Evolutionary conservation across 2,888 invertebrate genomes (phyloP).

Genomic region (Stenodema calcarata): DNA sequence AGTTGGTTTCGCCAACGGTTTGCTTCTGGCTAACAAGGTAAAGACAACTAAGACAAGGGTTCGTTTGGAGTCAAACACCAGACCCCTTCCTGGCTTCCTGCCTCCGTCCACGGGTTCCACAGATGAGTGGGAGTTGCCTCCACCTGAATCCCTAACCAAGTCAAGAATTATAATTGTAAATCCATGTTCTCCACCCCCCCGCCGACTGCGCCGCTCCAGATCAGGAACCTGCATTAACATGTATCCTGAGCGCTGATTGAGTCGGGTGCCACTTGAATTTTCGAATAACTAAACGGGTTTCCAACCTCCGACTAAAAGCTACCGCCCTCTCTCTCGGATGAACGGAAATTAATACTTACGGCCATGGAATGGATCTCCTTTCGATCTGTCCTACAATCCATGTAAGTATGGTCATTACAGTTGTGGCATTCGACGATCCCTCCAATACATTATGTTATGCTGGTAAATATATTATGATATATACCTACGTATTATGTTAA

Average conservation of each 20-base stretch:
- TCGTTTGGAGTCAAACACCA: conserved; percentile 21
- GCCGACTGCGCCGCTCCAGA: neutral
- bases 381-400: no score
- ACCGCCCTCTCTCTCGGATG: neutral
- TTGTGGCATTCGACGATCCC: no score
- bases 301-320: no score
- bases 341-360: no score
- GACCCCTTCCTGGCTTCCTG: neutral
- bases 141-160: conserved; percentile 1
- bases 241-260: conserved; percentile 19
- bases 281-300: neutral
- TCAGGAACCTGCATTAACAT: conserved; percentile 14
- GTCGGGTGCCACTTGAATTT: conserved; percentile 14
- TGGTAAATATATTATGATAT: no score
- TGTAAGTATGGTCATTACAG: no score
- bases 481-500: no score
- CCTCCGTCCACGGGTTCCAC: neutral
- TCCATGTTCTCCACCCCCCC: neutral
- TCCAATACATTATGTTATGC: no score
- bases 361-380: no score
- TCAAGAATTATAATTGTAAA: conserved; percentile 20
- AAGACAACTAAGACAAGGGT: conserved; percentile 14
- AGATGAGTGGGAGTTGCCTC: neutral
- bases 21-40: neutral
- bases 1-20: neutral